phyloP scores from a whole-genome alignment of 2,888 invertebrate species.

The Lymantria monacha region DNA sequence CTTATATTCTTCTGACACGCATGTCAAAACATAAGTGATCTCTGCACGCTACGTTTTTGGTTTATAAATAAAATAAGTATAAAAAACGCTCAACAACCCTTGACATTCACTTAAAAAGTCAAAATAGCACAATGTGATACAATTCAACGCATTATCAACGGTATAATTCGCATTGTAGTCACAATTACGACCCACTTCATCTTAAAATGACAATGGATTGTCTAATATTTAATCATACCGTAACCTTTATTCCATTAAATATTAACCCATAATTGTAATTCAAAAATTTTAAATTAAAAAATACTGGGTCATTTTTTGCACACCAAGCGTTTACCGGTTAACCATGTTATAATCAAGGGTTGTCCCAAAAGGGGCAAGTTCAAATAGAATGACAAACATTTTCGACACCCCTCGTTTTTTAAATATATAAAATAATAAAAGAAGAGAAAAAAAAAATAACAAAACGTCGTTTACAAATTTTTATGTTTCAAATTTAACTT shows the following conservation, averaged over 20 bases:
- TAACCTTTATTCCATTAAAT: constrained; percentile 7
- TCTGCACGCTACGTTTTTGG: constrained; percentile 25
- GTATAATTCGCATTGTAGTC: constrained; percentile 48
- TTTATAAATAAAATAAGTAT: constrained; percentile 13
- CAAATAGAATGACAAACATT: constrained; percentile 65
- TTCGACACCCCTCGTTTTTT: constrained; percentile 59
- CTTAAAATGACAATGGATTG: constrained; percentile 35
- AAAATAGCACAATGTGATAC: constrained; percentile 45
- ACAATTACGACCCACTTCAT: constrained; percentile 55
- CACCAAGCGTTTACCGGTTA: constrained; percentile 39
- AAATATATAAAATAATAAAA: constrained; percentile 35
- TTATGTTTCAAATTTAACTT: constrained; percentile 65
- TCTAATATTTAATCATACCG: neutral
- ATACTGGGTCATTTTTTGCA: constrained; percentile 23
- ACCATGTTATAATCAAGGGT: constrained; percentile 58
- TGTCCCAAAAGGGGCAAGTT: constrained; percentile 54
- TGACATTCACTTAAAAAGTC: constrained; percentile 38
- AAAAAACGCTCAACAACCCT: constrained; percentile 27
- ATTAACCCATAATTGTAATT: constrained; percentile 19
- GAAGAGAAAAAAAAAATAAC: constrained; percentile 42
- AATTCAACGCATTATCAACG: constrained; percentile 48
- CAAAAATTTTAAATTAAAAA: constrained; percentile 15
- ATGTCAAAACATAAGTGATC: constrained; percentile 36
- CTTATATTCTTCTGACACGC: constrained; percentile 37
- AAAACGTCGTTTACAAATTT: constrained; percentile 72